These are phyloP conservation scores for Escarpia spicata DNA, from an alignment of 2,888 invertebrate species.

Conservation along the genomic window DNA sequence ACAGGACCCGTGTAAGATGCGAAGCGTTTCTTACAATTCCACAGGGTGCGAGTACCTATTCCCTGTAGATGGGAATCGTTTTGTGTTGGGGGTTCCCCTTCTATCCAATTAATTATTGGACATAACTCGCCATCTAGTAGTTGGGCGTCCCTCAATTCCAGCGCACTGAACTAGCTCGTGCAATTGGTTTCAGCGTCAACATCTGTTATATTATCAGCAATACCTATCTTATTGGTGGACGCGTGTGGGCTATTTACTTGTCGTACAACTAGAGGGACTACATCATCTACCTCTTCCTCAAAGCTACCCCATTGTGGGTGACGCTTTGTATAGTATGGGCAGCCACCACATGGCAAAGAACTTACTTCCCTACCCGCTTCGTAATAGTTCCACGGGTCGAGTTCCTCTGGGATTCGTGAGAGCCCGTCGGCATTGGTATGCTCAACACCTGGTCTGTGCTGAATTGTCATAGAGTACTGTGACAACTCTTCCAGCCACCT, in stretches of 20 bases:
- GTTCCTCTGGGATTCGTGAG: not conserved
- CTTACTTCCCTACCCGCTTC: not conserved
- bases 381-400: too few relatives aligned
- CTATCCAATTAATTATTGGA: not conserved
- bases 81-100: not conserved
- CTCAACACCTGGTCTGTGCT: too few relatives aligned
- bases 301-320: not conserved
- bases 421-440: not conserved
- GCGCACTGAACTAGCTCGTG: not conserved
- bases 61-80: not conserved
- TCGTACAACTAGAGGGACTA: not conserved
- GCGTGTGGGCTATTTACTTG: not conserved
- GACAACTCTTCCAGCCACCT: too few relatives aligned
- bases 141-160: not conserved
- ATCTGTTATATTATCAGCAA: not conserved
- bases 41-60: not conserved
- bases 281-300: not conserved
- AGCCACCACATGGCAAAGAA: not conserved
- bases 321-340: not conserved
- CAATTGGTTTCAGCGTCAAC: not conserved
- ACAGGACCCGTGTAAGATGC: not conserved
- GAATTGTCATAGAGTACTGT: not conserved
- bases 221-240: not conserved
- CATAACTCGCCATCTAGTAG: not conserved
- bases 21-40: not conserved